Conservation (phyloP, 2,888 invertebrate genomes). For the Schizotus pectinicornis region DNA sequence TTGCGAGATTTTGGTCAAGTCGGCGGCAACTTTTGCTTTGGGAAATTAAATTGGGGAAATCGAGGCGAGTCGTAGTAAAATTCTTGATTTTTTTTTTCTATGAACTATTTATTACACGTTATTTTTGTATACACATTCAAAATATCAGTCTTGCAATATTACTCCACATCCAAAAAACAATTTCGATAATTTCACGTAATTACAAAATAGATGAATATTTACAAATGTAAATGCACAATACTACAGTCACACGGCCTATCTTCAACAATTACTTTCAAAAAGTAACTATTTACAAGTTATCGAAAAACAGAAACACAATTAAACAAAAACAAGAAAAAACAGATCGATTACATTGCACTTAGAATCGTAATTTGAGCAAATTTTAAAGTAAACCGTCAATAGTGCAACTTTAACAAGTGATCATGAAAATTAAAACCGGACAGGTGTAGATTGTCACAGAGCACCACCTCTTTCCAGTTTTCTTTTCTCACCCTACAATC, state of each 20-base stretch:
- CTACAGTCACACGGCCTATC: slow-evolving; percentile 59
- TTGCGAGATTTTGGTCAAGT: no score
- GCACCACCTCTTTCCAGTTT: slow-evolving; percentile 28
- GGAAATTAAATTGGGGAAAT: no score
- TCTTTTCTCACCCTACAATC: background rate
- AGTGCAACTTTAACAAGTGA: slow-evolving; percentile 48
- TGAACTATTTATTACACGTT: slow-evolving; percentile 49
- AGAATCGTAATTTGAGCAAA: slow-evolving; percentile 41
- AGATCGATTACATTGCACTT: slow-evolving; percentile 37
- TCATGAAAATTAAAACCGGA: slow-evolving; percentile 16
- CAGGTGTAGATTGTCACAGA: slow-evolving; percentile 37
- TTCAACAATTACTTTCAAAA: slow-evolving; percentile 34
- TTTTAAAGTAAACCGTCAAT: slow-evolving; percentile 27
- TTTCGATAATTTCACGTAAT: slow-evolving; percentile 25
- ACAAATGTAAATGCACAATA: slow-evolving; percentile 58
- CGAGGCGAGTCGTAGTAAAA: no score
- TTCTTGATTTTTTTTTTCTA: slow-evolving; percentile 37
- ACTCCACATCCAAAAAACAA: slow-evolving; percentile 44
- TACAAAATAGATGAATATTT: slow-evolving; percentile 43
- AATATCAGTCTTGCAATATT: slow-evolving; percentile 59
- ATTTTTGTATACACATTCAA: slow-evolving; percentile 56
- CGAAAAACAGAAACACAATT: slow-evolving; percentile 28
- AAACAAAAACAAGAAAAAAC: slow-evolving; percentile 29
- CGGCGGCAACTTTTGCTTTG: no score
- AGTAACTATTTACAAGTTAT: slow-evolving; percentile 29